Conservation (phyloP, 2,888 invertebrate genomes). For the Heliconius cydno region DNA sequence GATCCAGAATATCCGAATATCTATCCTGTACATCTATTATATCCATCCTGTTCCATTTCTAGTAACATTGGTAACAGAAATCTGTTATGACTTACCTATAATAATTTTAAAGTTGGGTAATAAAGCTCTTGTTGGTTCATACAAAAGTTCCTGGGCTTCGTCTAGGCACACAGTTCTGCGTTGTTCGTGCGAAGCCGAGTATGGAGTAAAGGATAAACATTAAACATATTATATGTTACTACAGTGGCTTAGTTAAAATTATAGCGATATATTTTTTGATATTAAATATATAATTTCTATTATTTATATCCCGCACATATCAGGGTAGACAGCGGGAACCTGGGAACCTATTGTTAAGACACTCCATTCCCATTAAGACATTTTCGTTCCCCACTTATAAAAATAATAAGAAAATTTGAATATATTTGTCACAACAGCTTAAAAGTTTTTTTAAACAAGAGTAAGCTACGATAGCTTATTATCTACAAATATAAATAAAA, state of each 20-base stretch:
- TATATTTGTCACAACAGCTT: background rate
- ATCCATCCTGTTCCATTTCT: no score
- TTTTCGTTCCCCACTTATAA: no score
- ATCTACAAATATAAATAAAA: background rate
- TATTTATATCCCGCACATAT: no score
- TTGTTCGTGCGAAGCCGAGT: background rate
- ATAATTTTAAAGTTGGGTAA: background rate
- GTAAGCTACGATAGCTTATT: background rate
- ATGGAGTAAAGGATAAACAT: background rate
- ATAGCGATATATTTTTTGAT: no score
- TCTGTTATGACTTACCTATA: background rate
- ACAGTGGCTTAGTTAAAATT: no score
- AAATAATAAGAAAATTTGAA: background rate
- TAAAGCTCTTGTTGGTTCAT: conserved; percentile 5
- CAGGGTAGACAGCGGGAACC: no score
- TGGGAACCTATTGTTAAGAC: no score
- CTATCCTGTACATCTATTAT: no score
- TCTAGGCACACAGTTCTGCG: background rate
- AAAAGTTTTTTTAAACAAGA: background rate
- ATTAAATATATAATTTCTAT: no score
- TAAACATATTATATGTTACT: no score
- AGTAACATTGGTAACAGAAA: background rate
- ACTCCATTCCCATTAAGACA: no score
- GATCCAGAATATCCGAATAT: no score
- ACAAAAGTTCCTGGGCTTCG: background rate